Conservation (phyloP, 1,140 invertebrate genomes). For the Neuroterus valhalla region DNA sequence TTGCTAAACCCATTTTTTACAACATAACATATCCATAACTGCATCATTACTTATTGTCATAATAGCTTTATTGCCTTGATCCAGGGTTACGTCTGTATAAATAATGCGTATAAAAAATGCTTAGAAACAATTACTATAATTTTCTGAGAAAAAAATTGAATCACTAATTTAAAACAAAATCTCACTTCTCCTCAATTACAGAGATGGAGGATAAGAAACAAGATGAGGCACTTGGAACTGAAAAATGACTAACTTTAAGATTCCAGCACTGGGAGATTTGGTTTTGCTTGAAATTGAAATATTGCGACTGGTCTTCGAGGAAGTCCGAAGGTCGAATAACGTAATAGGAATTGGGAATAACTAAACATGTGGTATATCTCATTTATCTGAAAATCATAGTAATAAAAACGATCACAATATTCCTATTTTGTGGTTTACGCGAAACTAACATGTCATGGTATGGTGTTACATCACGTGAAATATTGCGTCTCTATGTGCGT, state of each 20-base stretch:
- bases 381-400: not conserved
- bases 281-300: no score
- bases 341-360: no score
- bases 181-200: no score
- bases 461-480: conserved; percentile 17
- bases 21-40: not conserved
- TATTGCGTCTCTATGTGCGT: conserved; percentile 10
- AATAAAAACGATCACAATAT: not conserved
- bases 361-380: no score
- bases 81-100: conserved; percentile 24
- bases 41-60: conserved; percentile 13
- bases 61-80: conserved; percentile 27
- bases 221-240: no score
- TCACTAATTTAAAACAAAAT: no score
- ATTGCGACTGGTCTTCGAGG: no score
- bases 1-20: conserved; percentile 2
- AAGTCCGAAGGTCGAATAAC: no score
- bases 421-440: not conserved
- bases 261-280: no score
- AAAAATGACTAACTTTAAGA: no score
- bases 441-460: not conserved
- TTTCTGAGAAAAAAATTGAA: not conserved
- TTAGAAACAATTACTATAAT: not conserved
- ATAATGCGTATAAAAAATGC: not conserved
- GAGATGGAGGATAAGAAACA: no score